Percentiles rank a stretch among this genome's conserved stretches.
Conservation (phyloP, 2,797 vertebrate genomes). For the Ctenochaetus hawaiiensis region DNA sequence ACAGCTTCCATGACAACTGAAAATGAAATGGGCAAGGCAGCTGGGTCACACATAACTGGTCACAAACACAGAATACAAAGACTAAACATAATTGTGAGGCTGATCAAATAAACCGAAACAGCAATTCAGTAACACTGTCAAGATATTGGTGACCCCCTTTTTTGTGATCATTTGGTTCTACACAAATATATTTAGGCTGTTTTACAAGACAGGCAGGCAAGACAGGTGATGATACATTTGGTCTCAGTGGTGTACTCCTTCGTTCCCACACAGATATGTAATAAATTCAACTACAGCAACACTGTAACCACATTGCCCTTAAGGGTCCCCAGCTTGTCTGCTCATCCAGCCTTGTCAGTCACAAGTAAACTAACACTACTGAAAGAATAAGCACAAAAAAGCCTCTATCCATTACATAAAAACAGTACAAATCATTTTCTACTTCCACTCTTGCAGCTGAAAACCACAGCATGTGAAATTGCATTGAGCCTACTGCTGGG, state of each 20-base stretch:
- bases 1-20: not conserved
- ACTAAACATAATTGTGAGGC: not conserved
- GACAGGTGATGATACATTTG: not conserved
- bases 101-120: not conserved
- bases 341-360: constrained; percentile 2
- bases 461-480: constrained; percentile 51
- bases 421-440: constrained; percentile 5
- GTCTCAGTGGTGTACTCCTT: not conserved
- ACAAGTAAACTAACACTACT: constrained; percentile 10
- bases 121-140: not conserved
- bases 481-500: constrained; percentile 10
- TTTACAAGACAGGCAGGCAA: not conserved
- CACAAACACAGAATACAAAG: not conserved
- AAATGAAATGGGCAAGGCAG: not conserved
- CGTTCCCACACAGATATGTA: not conserved
- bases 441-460: not conserved
- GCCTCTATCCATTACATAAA: constrained; percentile 1
- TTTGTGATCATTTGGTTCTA: not conserved
- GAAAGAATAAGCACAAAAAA: not conserved
- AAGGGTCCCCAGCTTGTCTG: not conserved
- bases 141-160: not conserved
- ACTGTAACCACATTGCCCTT: not conserved
- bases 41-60: not conserved
- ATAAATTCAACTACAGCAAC: not conserved
- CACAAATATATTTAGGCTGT: not conserved